Evolutionary conservation across 2,797 vertebrate species (phyloP).

Genomic region (Natrix natrix): DNA sequence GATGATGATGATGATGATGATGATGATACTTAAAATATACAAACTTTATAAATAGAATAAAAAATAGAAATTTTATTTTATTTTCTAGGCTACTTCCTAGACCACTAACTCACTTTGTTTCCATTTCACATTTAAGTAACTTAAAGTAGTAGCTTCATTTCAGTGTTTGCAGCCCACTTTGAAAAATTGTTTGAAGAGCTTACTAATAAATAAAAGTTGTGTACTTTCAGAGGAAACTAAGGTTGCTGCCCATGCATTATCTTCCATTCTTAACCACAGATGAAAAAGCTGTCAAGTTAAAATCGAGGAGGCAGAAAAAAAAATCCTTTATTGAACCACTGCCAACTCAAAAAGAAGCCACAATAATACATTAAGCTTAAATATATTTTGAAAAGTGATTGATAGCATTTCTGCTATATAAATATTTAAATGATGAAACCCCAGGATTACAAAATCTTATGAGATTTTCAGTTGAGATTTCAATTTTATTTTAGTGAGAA

Average conservation of each 20-base stretch:
- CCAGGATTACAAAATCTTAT: background rate
- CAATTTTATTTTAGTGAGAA: background rate
- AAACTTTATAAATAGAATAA: conserved; percentile 36
- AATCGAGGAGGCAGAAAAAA: conserved; percentile 10
- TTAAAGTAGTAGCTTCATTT: conserved; percentile 25
- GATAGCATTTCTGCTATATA: background rate
- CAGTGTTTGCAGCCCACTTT: conserved; percentile 23
- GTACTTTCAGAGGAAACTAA: background rate
- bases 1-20: background rate
- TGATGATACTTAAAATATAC: background rate
- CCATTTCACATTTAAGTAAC: conserved; percentile 26
- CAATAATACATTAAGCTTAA: conserved; percentile 33
- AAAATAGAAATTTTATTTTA: conserved; percentile 35
- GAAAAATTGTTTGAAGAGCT: background rate
- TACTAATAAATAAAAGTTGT: conserved; percentile 24
- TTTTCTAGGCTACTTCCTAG: conserved; percentile 33
- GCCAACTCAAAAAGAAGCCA: conserved; percentile 47
- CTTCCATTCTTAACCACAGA: conserved; percentile 10
- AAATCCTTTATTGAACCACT: conserved; percentile 40
- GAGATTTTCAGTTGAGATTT: background rate
- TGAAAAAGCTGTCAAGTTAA: conserved; percentile 8
- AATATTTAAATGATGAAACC: background rate
- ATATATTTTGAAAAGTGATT: background rate
- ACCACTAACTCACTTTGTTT: background rate
- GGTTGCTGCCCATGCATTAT: background rate